Conservation (phyloP, 1,140 invertebrate genomes). For the Diploscapter pachys region DNA sequence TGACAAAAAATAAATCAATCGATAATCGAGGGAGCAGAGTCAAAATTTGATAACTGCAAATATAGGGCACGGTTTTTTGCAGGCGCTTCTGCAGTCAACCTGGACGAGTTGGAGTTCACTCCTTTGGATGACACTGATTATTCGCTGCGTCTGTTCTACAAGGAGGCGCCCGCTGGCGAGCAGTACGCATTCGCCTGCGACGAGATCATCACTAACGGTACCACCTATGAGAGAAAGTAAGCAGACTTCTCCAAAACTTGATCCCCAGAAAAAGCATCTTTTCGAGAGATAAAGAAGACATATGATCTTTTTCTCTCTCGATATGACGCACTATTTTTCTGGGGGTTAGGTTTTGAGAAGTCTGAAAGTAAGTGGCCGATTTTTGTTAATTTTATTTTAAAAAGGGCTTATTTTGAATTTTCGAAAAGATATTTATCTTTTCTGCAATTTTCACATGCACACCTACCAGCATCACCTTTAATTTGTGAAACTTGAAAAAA, state of each 20-base stretch:
- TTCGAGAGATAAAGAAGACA: slow-evolving; percentile 13
- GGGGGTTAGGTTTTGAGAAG: no score
- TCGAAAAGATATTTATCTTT: no score
- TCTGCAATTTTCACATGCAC: no score
- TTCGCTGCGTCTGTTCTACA: slow-evolving; percentile 27
- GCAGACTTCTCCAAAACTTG: neutral
- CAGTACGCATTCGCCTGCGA: slow-evolving; percentile 6
- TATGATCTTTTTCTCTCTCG: neutral
- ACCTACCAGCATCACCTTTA: no score
- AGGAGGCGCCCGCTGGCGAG: slow-evolving; percentile 22
- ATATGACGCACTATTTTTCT: no score
- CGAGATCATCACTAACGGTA: slow-evolving; percentile 9
- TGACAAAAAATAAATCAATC: neutral
- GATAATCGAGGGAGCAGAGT: neutral
- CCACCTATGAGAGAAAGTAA: neutral
- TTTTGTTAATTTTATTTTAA: no score
- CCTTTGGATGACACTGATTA: slow-evolving; percentile 24
- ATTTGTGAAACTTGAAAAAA: no score
- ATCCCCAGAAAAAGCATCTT: no score
- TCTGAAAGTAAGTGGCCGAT: no score
- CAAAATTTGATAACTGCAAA: neutral
- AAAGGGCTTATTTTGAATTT: no score
- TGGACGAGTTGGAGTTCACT: slow-evolving; percentile 24
- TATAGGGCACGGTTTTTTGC: neutral
- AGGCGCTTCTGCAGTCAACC: slow-evolving; percentile 19